A percentile compares a stretch with the other conserved stretches of the same genome.
Conservation (phyloP, 2,113 vertebrate genomes). For the Cairina moschata region DNA sequence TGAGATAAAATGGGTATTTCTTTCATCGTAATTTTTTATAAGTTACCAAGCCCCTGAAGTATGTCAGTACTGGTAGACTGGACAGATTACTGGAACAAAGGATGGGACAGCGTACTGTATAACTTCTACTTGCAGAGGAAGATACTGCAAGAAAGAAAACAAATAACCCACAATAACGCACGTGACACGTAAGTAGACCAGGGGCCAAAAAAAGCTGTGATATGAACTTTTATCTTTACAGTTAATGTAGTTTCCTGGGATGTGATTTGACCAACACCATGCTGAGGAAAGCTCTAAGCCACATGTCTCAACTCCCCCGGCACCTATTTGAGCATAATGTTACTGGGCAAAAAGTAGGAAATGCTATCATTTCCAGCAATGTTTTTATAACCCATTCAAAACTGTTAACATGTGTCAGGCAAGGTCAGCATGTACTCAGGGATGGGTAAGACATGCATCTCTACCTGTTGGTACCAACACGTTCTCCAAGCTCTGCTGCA, state of each 20-base stretch:
- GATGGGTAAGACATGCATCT: fast-evolving
- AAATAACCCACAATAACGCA: neutral
- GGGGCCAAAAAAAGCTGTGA: neutral
- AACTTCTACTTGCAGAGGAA: neutral
- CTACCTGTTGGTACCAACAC: neutral
- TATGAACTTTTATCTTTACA: neutral
- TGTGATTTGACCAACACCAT: neutral
- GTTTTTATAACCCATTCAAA: neutral
- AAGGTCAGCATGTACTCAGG: neutral
- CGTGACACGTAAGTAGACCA: neutral
- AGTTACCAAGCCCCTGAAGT: neutral
- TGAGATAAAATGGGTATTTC: neutral
- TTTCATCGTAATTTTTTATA: neutral
- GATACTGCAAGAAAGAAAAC: neutral
- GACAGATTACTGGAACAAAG: neutral
- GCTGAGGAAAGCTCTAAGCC: neutral
- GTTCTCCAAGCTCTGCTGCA: neutral
- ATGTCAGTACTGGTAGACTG: neutral
- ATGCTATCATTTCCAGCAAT: neutral
- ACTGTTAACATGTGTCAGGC: fast-evolving
- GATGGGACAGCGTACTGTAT: neutral
- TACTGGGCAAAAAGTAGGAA: neutral
- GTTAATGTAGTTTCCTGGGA: neutral
- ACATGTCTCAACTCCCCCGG: neutral
- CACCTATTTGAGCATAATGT: neutral